Evolutionary conservation across 2,888 invertebrate genomes (phyloP).

Genomic region (Nomada flava): DNA sequence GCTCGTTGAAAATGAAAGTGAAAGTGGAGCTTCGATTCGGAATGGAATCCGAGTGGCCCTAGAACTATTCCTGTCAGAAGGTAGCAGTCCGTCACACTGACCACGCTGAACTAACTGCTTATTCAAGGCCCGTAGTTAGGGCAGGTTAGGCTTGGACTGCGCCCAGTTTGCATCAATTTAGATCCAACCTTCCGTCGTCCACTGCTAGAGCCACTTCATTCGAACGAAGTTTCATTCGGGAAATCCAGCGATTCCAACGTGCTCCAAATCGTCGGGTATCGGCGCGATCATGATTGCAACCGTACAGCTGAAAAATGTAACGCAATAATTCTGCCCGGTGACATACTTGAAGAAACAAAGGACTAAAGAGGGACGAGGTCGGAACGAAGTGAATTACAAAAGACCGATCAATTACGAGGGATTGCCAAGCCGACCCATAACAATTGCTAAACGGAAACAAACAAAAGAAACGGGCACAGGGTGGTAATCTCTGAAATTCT

Average conservation of each 20-base stretch:
- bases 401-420: constrained; percentile 6
- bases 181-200: constrained; percentile 45
- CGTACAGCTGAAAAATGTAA: not conserved
- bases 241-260: not conserved
- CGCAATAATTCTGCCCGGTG: not conserved
- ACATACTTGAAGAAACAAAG: constrained; percentile 13
- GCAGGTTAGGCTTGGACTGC: constrained; percentile 65
- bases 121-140: constrained; percentile 60
- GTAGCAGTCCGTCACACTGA: constrained; percentile 18
- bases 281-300: not conserved
- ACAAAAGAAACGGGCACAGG: not conserved
- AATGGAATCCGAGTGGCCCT: constrained; percentile 39
- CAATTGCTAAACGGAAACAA: not conserved
- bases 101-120: constrained; percentile 21
- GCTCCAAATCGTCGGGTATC: not conserved
- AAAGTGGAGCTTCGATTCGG: constrained; percentile 15
- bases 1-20: constrained; percentile 22
- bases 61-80: constrained; percentile 54
- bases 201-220: not conserved
- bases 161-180: constrained; percentile 60
- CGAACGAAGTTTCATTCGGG: not conserved
- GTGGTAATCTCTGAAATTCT: too few relatives aligned
- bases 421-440: not conserved
- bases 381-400: not conserved
- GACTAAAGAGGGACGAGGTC: not conserved